A percentile compares a stretch with the other conserved stretches of the same genome.
These are phyloP conservation scores for Holothuria glaberrima DNA, from an alignment of 35 echinoderm and acorn worm species.

Conservation along the genomic window DNA sequence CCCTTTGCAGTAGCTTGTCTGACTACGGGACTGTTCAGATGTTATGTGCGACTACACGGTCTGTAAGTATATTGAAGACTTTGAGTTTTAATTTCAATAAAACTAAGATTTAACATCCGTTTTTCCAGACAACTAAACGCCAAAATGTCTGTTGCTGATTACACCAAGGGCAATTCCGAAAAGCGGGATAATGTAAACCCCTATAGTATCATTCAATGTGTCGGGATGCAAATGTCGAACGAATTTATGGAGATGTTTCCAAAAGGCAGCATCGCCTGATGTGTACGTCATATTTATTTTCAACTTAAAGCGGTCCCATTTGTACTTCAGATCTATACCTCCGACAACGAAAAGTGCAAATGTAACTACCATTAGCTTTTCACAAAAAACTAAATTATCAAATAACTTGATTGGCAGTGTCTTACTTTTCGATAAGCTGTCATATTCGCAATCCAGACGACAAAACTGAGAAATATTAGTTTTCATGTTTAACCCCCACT, in stretches of 20 bases:
- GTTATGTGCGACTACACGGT: no score
- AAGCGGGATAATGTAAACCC: neutral
- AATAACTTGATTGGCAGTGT: neutral
- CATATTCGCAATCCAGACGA: neutral
- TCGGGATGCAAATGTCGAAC: constrained; percentile 24
- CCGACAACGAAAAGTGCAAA: constrained; percentile 20
- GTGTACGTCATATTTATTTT: neutral
- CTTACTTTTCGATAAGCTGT: no score
- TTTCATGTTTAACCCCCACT: neutral
- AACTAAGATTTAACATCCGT: no score
- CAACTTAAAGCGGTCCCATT: constrained; percentile 35
- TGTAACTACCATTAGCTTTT: constrained; percentile 16
- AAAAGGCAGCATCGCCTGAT: neutral
- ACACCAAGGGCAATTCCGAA: neutral
- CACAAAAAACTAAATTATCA: neutral
- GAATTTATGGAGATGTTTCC: constrained; percentile 20
- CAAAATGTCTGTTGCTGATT: neutral
- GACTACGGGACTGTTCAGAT: no score
- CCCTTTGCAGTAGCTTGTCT: no score
- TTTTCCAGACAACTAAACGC: no score
- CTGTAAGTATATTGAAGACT: no score
- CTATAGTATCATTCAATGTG: constrained; percentile 8
- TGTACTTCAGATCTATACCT: constrained; percentile 42
- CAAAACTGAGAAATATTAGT: neutral
- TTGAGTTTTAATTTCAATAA: no score